Conservation (phyloP, 2,888 invertebrate species). For the Eledone cirrhosa region DNA sequence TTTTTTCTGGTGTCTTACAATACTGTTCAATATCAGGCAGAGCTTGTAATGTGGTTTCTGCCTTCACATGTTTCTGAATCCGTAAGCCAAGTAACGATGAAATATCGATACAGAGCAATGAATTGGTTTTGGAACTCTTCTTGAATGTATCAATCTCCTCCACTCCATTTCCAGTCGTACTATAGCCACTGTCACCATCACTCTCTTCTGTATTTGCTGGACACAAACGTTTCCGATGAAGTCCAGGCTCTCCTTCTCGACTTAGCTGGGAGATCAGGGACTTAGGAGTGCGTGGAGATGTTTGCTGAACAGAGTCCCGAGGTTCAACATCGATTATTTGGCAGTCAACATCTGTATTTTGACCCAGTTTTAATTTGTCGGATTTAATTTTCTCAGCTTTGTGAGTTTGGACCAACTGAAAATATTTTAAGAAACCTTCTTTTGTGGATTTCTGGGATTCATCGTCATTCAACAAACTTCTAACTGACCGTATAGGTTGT, state of each 20-base stretch:
- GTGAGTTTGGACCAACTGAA: constrained; percentile 48
- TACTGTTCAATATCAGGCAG: constrained; percentile 50
- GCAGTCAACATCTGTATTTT: constrained; percentile 52
- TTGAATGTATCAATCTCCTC: constrained; percentile 38
- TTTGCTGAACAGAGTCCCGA: constrained; percentile 45
- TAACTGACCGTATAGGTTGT: constrained; percentile 17
- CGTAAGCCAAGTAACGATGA: constrained; percentile 56
- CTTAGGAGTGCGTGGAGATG: constrained; percentile 57
- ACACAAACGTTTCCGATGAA: constrained; percentile 33
- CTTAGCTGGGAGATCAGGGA: constrained; percentile 60
- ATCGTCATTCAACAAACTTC: constrained; percentile 35
- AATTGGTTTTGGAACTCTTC: constrained; percentile 35
- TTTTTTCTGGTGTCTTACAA: constrained; percentile 56
- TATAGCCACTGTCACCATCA: constrained; percentile 33
- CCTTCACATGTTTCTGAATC: constrained; percentile 53
- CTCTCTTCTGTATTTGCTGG: constrained; percentile 36
- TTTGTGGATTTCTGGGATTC: constrained; percentile 12
- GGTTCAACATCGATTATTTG: constrained; percentile 47
- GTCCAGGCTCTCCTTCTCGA: constrained; percentile 42
- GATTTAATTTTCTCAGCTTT: constrained; percentile 47
- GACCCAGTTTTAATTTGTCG: constrained; percentile 39
- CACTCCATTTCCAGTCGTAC: constrained; percentile 41
- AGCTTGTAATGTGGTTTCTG: constrained; percentile 44
- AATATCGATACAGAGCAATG: constrained; percentile 54
- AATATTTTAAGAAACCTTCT: constrained; percentile 37